Base-by-base conservation (phyloP, 2,888 invertebrate species). In the Drosophila greeni region DNA sequence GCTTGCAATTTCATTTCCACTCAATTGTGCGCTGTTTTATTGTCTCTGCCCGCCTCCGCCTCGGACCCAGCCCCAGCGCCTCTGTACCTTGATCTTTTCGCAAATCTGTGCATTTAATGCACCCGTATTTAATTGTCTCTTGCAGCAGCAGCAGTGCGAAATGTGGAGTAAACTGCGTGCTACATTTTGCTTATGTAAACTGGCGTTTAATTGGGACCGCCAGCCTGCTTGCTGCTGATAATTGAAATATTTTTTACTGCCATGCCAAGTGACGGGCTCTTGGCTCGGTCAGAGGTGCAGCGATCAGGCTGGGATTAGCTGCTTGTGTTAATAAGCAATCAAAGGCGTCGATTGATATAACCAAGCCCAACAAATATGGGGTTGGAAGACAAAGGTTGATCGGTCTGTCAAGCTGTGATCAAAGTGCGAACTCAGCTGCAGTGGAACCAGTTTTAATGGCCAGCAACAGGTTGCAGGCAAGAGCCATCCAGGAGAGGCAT, bases 81-180 rank as follows among this genome's bases (percentile, higher is more conserved):
- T 20, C 29, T 80, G 80, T 74, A 76, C 80, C 84, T 81, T 81
- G 82, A 81, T 76, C 84, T 79, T 79, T 76, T 73, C 55, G 58
- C 47, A 67, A 53, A 68, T 60, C 59, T 57, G 58, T 48, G 47
- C 36, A 47, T 37, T 49, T 36, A 42, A 47, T 52, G 31, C 54
- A 58, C 57, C 42, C 58, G 66, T 49, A 33, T 58, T 64, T 48
- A 62, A 69, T 51, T 47, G 53, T 58, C 49, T 68, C 37, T 59
- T 53, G 45, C 29, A 26, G 43, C 40, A 23, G 36, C 39, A 54
- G 54, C 48, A 47, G 49, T 43, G 31, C 34, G 68, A 51, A 75
- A 73, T 74, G 61, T 83, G 64, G 74, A 75, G 82, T 78, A 75
- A 79, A 75, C 54, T 75, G 75, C 74, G 82, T 75, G 80, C 77